Evolutionary conservation across 2,888 invertebrate species (phyloP), one percentile per base, ranked within the genome.

Genomic region (Formica aserva): DNA sequence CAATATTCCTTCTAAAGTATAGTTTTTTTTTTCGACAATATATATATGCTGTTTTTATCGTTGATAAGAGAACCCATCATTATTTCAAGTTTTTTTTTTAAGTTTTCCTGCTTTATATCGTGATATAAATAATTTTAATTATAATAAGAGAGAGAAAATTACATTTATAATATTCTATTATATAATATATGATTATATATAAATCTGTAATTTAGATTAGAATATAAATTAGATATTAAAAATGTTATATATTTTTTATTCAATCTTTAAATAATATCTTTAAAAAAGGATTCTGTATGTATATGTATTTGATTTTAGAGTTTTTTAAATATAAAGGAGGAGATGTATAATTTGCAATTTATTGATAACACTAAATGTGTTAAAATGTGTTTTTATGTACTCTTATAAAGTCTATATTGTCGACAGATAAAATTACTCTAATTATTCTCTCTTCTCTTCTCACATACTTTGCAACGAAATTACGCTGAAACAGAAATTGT

Each of bases 401-500:
- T 75, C 15, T 76, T 60, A 35, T 15, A 32, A 32, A 48, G 8
- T 75, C 11, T 3, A 41, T 8, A 15, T 65, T 11, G 22, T 48
- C n/a, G 55, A 65, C 3, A 65, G 15, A 22, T 41, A 55, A 77
- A 77, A 41, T 77, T 69, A 9, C 32, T 71, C 22, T 52, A 77
- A 77, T 77, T 41, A 77, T 1, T 32, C 32, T 32, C 32, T 32
- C 32, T 32, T 32, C 32, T 32, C 5, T 32, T 32, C 32, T 35
- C 52, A 35, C 55, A 26, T 55, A 77, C n/a, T 55, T n/a, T 9
- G 52, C 38, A n/a, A 77, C 1, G 6, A 41, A 71, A 26, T 45
- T 52, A 66, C 35, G 69, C 18, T 41, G 81, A 85, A 85, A 75
- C 48, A 48, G 13, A 52, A 55, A 13, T 52, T 66, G 29, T 76